Evolutionary conservation across 2,797 vertebrate genomes (phyloP), one percentile per base, ranked within the genome.

Genomic region (Parambassis ranga): DNA sequence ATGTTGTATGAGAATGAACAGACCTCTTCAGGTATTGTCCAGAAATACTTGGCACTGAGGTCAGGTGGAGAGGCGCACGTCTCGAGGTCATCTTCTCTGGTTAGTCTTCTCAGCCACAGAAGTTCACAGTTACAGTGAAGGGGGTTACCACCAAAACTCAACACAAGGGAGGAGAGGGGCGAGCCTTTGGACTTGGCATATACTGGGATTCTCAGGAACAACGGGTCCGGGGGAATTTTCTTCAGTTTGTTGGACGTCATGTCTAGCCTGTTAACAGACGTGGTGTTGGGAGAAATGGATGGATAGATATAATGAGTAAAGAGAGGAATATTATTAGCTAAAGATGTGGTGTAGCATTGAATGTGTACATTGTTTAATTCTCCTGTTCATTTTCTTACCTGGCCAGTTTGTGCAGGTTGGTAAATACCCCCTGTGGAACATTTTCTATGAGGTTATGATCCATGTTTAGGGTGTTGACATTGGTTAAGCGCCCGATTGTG

Each of bases 191-290:
- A 92, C 19, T 94, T 95, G 39, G 95, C 93, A 6, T 95, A 95
- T 1, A 96, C 94, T 0, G 94, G 95, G 8, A 95, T 93, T 24
- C 95, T 90, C 8, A 95, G 85, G 51, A 96, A 96, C 0, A 96
- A 59, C 0, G 95, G 95, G 4, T 96, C 95, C 0, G 95, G 95
- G 0, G 95, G 95, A 39, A 97, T 95, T 85, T 96, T 96, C 64
- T 95, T 95, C 20, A 96, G 32, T 75, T 96, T 95, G 84, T 96
- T 97, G 43, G 95, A 97, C 0, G 95, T 96, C 94, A 97, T 95
- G 76, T 97, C 95, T 20, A 97, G 31, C 13, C 95, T 90, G 61
- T 62, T 26, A 27, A 42, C 50, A 7, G 28, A 59, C 0, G 2
- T 13, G n/a, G 9, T n/a, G 22, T 14, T 7, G 3, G 6, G 26